Base-by-base conservation (phyloP, 2,113 vertebrate genomes). In the Strix aluco region DNA sequence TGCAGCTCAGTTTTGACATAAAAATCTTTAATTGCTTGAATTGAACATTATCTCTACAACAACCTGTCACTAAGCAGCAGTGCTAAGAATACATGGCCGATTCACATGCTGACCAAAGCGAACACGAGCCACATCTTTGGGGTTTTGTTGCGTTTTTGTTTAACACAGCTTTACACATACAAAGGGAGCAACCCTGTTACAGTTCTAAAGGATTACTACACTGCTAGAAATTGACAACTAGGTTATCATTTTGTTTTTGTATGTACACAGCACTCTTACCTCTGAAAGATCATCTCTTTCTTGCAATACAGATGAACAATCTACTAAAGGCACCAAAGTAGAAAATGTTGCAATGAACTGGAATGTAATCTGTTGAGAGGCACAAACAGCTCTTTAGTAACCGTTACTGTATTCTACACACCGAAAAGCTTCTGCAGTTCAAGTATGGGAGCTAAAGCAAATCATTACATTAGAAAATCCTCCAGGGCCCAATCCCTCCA, bases 271-370 rank as follows among this genome's bases (percentile, higher is more conserved):
- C 11, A 57, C 36, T 95, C 96, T 98, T 98, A 99, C 99, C 98
- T 99, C 99, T 73, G 99, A 99, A 92, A 99, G 98, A 96, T 99
- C 98, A 36, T 98, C 98, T 97, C 98, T 98, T 97, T 99, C 99
- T 96, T 99, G 99, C 27, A 99, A 97, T 89, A 99, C 98, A 95
- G 99, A 99, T 59, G 99, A 99, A 95, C 99, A 99, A 96, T 99
- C 99, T 96, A 99, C 99, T 99, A 99, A 99, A 99, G 99, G 99
- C 99, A 99, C 99, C 97, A 99, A 98, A 97, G 99, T 99, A 96
- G 99, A 99, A 99, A 99, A 99, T 10, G 99, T 99, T 98, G 99
- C 99, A 97, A 99, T 99, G 97, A 99, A 99, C 91, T 99, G 99
- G 99, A 99, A 99, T 97, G 99, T 99, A 97, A 99, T 99, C 99